A percentile compares a stretch with the other conserved stretches of the same genome.
Conservation (phyloP, 2,888 invertebrate species). For the Hydrotaea cyrtoneurina region DNA sequence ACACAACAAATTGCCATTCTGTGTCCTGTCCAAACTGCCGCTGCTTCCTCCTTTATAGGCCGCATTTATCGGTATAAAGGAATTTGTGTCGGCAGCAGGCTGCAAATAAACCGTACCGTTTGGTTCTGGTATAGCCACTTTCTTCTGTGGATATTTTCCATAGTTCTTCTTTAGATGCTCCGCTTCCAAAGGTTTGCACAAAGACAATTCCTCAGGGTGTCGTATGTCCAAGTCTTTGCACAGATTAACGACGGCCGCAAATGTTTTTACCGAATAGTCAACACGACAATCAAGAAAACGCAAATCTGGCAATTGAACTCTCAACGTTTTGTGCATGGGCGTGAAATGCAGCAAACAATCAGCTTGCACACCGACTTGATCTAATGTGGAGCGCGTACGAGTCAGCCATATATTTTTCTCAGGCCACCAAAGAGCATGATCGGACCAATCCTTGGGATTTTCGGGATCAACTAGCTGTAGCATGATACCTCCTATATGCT, state of each 20-base stretch:
- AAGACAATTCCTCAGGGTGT: slow-evolving; percentile 97
- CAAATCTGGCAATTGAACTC: slow-evolving; percentile 95
- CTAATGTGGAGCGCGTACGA: slow-evolving; percentile 95
- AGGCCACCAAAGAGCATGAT: slow-evolving; percentile 99
- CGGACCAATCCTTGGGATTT: slow-evolving; percentile 99
- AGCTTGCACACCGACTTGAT: slow-evolving; percentile 98
- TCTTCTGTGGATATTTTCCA: slow-evolving; percentile 85
- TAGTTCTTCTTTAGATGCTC: slow-evolving; percentile 93
- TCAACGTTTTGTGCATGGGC: slow-evolving; percentile 97
- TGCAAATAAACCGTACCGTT: slow-evolving; percentile 79
- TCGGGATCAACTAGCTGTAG: slow-evolving; percentile 97
- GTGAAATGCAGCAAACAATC: slow-evolving; percentile 96
- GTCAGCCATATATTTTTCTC: slow-evolving; percentile 96
- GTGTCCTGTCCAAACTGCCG: slow-evolving; percentile 83
- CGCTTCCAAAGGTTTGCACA: slow-evolving; percentile 92
- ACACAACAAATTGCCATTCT: slow-evolving; percentile 81
- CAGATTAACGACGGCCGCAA: slow-evolving; percentile 93
- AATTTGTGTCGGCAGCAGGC: slow-evolving; percentile 89
- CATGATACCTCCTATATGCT: slow-evolving; percentile 99
- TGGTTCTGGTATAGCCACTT: slow-evolving; percentile 76
- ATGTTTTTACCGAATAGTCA: slow-evolving; percentile 97
- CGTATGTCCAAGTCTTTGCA: slow-evolving; percentile 96
- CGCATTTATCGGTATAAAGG: slow-evolving; percentile 89
- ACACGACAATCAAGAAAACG: slow-evolving; percentile 94
- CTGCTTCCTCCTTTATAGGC: slow-evolving; percentile 85